Percentiles rank a stretch among this genome's conserved stretches.
phyloP scores from a whole-genome alignment of 2,888 invertebrate genomes.

The Ecliptopera silaceata region DNA sequence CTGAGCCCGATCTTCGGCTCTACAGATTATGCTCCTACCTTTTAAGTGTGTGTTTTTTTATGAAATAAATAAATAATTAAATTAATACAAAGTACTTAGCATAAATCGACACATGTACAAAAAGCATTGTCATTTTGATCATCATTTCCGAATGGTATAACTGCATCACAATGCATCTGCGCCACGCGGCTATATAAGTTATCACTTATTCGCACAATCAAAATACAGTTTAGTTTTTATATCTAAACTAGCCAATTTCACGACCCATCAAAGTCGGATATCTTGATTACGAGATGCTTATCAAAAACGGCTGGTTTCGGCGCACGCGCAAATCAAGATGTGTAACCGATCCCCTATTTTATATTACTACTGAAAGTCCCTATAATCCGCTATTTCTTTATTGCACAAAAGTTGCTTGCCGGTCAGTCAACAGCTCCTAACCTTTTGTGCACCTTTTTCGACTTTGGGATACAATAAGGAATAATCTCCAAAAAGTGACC shows the following conservation, averaged over 20 bases:
- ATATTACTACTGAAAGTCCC: slow-evolving; percentile 13
- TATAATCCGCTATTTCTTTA: slow-evolving; percentile 54
- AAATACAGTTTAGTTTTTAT: slow-evolving; percentile 33
- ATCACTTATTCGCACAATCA: slow-evolving; percentile 31
- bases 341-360: slow-evolving; percentile 57
- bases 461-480: slow-evolving; percentile 67
- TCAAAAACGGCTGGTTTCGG: slow-evolving; percentile 39
- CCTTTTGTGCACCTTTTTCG: slow-evolving; percentile 69
- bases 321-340: slow-evolving; percentile 53
- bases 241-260: slow-evolving; percentile 55
- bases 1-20: too few relatives aligned
- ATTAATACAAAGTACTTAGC: too few relatives aligned
- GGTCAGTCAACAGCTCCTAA: slow-evolving; percentile 73
- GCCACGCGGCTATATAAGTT: slow-evolving; percentile 1
- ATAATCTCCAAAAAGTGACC: slow-evolving; percentile 83
- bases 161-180: background rate
- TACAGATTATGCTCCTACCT: too few relatives aligned
- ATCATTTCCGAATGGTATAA: background rate
- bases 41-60: too few relatives aligned
- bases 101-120: too few relatives aligned
- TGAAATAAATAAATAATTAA: too few relatives aligned
- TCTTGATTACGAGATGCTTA: slow-evolving; percentile 45
- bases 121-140: too few relatives aligned
- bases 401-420: slow-evolving; percentile 51
- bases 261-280: slow-evolving; percentile 49